Conservation (phyloP, 2,113 vertebrate species). For the Zootoca vivipara region DNA sequence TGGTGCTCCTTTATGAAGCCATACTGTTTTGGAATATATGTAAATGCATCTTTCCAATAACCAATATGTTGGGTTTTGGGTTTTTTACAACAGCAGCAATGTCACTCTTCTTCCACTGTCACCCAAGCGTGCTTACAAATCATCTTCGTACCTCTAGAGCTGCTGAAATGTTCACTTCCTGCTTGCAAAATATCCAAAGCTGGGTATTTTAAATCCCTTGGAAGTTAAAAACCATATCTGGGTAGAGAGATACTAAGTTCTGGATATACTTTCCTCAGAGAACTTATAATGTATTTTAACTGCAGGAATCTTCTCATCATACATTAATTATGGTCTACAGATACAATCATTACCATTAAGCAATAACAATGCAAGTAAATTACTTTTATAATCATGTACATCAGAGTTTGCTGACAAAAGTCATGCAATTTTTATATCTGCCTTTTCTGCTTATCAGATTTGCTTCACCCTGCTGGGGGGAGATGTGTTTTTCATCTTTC, state of each 20-base stretch:
- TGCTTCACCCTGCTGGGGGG: slow-evolving; percentile 43
- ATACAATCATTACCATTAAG: slow-evolving; percentile 66
- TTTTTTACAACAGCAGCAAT: not conserved
- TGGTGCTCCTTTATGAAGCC: not conserved
- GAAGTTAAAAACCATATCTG: slow-evolving; percentile 12
- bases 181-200: not conserved
- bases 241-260: slow-evolving; percentile 22
- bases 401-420: slow-evolving; percentile 47
- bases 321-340: slow-evolving; percentile 68
- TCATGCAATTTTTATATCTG: slow-evolving; percentile 61
- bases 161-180: slow-evolving; percentile 21
- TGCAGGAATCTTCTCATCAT: slow-evolving; percentile 59
- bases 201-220: slow-evolving; percentile 11
- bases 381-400: slow-evolving; percentile 54
- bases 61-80: not conserved
- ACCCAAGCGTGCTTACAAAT: slow-evolving; percentile 26
- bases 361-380: slow-evolving; percentile 64
- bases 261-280: slow-evolving; percentile 50
- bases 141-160: not conserved
- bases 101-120: not conserved
- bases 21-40: not conserved
- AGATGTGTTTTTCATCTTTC: slow-evolving; percentile 45
- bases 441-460: slow-evolving; percentile 45
- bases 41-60: not conserved
- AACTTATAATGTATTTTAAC: slow-evolving; percentile 64